Base-by-base conservation (phyloP, 30 jellyfish, hydroid and myxozoan genomes). In the Cassiopea xamachana region DNA sequence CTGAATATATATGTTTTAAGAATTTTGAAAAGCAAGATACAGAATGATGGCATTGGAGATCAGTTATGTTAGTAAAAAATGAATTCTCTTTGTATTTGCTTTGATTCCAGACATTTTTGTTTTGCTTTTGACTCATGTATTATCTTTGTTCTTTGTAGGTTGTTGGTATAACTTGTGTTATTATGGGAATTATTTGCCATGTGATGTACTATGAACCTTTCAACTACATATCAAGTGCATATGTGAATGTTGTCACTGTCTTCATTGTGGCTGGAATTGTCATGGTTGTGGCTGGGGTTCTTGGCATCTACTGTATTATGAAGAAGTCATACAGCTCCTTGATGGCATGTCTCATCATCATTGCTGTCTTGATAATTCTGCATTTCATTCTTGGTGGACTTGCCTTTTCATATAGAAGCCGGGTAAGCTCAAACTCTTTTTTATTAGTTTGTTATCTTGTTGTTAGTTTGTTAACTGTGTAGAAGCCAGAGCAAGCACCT, bases 331-430 rank as follows among this genome's bases (percentile, higher is more conserved):
- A 79, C 85, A 48, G 61, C 67, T 88, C 86, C 1, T 79, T 88
- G 51, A 73, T 88, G 64, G 60, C 73, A n/a, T 88, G 78, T 87
- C 59, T 79, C 9, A 82, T 79, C 81, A 69, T 88, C 7, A 27
- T 88, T 55, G 95, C 95, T 1, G 69, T 88, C 19, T 85, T 88
- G 2, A 51, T 79, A 46, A 71, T 79, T 46, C 81, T 88, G 18
- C 95, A 88, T 60, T 77, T 88, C 82, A 73, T 88, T n/a, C 91
- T 88, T 70, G 90, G 90, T 2, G 85, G 85, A 78, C 75, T 88
- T 70, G 95, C 95, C 16, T 88, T 78, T 79, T 71, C 86, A 10
- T 68, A 69, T 64, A 79, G 87, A 51, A 75, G 82, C 71, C 69
- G 87, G 77, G 87, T 86, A 73, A 16, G 80, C 2, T 71, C 80